Evolutionary conservation across 30 jellyfish, hydroid and myxozoan species (phyloP).

Genomic region (Hydractinia echinata): DNA sequence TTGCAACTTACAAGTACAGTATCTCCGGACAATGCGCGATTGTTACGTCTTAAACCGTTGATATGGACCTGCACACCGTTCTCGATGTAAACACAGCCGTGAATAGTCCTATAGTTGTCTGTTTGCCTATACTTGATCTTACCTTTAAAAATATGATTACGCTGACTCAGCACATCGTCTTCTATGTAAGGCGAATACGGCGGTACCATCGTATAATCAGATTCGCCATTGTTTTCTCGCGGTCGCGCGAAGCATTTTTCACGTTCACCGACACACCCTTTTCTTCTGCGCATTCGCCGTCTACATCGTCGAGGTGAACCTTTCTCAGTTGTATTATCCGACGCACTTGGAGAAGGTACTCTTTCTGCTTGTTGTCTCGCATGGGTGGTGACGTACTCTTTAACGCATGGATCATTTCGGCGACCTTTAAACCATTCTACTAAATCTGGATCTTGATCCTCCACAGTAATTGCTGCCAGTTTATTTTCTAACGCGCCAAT

Average conservation of each 20-base stretch:
- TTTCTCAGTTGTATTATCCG: too few relatives aligned
- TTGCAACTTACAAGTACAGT: slow-evolving; percentile 15
- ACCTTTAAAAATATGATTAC: neutral
- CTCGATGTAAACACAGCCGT: slow-evolving; percentile 9
- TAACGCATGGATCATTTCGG: slow-evolving; percentile 47
- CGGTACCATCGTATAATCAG: slow-evolving; percentile 3
- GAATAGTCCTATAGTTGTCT: slow-evolving; percentile 4
- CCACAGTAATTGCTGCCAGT: neutral
- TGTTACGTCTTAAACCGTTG: slow-evolving; percentile 30
- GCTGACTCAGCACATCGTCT: neutral
- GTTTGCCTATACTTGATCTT: neutral
- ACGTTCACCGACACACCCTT: too few relatives aligned
- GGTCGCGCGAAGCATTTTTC: too few relatives aligned
- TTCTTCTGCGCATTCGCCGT: too few relatives aligned
- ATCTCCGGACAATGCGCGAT: slow-evolving; percentile 52
- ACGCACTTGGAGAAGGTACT: slow-evolving; percentile 31
- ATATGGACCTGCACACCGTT: slow-evolving; percentile 24
- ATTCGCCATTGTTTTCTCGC: too few relatives aligned
- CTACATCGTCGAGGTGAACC: too few relatives aligned
- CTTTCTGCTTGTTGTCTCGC: slow-evolving; percentile 49
- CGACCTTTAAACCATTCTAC: slow-evolving; percentile 53
- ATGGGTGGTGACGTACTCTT: slow-evolving; percentile 40
- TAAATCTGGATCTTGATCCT: slow-evolving; percentile 25
- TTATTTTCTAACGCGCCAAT: slow-evolving; percentile 5
- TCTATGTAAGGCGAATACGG: neutral